Base-by-base conservation (phyloP, 2,888 invertebrate species). In the Gisinianus flammeolus region DNA sequence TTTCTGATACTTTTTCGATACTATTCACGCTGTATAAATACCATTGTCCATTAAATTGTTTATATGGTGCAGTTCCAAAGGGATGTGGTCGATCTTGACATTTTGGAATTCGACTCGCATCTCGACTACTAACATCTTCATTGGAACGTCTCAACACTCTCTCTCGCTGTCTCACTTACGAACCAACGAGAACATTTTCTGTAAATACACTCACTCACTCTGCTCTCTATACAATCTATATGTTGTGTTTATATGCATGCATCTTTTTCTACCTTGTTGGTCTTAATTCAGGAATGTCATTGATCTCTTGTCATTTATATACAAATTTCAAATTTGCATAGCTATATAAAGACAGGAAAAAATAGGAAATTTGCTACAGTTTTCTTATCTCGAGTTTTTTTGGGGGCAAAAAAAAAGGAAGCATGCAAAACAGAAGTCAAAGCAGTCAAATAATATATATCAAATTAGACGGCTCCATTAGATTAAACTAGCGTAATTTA, bases 71-170 rank as follows among this genome's bases (percentile, higher is more conserved):
- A 72, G 76, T 76, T 72, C n/a, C n/a, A n/a, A 52, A 66, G 74
- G 81, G 81, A 81, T 81, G 81, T 81, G 81, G 81, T 81, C 78
- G 80, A 78, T 81, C 79, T 76, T 77, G 81, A 75, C 76, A 79
- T 73, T 58, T n/a, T 71, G 26, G 35, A 72, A 80, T 81, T 81
- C 75, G 80, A 72, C 74, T 74, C 81, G 80, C 80, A 72, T 68
- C 68, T 68, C 68, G 22, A 52, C 44, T 67, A 44, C 79, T 69
- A 81, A 79, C 76, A 71, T 79, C 79, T 79, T 79, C 76, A 79
- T 79, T 79, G 26, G 62, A 62, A 62, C 26, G 26, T 62, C 62
- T 62, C 62, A 35, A 68, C 22, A 68, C 28, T 16, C 19, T 6
- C 8, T 44, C 19, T 44, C n/a, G n/a, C n/a, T n/a, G n/a, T n/a